Percentiles rank a stretch among this genome's conserved stretches.
Conservation (phyloP, 2,797 vertebrate species). For the Pseudomugil gertrudae region DNA sequence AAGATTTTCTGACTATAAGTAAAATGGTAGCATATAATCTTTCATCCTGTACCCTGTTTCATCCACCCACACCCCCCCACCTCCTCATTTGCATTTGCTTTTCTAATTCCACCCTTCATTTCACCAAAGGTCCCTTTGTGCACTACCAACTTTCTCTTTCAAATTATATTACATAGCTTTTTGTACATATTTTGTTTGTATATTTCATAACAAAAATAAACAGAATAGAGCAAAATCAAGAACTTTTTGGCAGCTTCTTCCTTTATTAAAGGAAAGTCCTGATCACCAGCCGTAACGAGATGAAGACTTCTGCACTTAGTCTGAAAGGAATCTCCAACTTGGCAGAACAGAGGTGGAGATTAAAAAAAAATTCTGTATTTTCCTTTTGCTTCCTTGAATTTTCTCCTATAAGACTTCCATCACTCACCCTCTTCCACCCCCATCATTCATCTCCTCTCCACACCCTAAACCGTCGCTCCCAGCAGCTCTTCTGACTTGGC, state of each 20-base stretch:
- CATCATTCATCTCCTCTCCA: slow-evolving; percentile 1
- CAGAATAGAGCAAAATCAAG: slow-evolving; percentile 66
- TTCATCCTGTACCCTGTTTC: slow-evolving; percentile 78
- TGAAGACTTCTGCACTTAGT: slow-evolving; percentile 55
- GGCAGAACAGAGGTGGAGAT: slow-evolving; percentile 55
- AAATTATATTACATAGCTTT: slow-evolving; percentile 79
- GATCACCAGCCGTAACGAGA: slow-evolving; percentile 44
- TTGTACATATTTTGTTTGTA: slow-evolving; percentile 74
- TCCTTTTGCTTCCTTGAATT: slow-evolving; percentile 61
- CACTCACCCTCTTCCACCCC: slow-evolving; percentile 19
- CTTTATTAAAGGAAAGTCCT: slow-evolving; percentile 66
- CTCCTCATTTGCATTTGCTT: slow-evolving; percentile 33
- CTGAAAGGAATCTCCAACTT: slow-evolving; percentile 61
- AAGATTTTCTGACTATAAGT: slow-evolving; percentile 48
- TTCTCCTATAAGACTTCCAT: slow-evolving; percentile 59
- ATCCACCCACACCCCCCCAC: slow-evolving; percentile 54
- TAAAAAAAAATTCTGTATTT: slow-evolving; percentile 57
- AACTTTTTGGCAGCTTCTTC: slow-evolving; percentile 82
- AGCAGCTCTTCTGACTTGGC: slow-evolving; percentile 92
- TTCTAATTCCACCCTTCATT: slow-evolving; percentile 48
- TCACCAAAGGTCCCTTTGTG: slow-evolving; percentile 63
- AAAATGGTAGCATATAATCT: slow-evolving; percentile 55
- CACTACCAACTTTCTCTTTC: slow-evolving; percentile 64
- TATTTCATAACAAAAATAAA: slow-evolving; percentile 80
- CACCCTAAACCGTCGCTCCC: slow-evolving; percentile 88